phyloP scores from a whole-genome alignment of 2,113 vertebrate genomes.

The Fulmarus glacialis region DNA sequence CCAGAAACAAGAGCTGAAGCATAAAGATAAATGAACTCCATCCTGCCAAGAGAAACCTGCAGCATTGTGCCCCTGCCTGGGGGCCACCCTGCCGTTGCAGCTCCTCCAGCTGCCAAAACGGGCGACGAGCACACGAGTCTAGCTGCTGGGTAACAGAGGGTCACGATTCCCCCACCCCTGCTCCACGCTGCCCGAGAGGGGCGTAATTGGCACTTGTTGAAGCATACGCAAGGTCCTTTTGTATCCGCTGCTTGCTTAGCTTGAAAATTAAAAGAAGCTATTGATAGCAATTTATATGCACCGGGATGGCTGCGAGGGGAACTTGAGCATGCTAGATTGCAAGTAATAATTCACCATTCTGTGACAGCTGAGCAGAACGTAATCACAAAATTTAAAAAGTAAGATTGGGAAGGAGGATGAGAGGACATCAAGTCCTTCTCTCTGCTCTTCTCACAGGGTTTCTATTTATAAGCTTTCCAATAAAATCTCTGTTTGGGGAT shows the following conservation, averaged over 20 bases:
- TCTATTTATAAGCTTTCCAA: neutral
- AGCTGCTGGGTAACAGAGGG: neutral
- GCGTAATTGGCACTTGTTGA: fast-evolving
- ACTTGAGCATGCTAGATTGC: neutral
- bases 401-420: neutral
- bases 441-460: neutral
- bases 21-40: neutral
- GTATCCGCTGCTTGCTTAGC: neutral
- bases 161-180: fast-evolving
- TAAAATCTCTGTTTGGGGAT: neutral
- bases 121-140: fast-evolving
- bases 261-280: neutral
- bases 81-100: neutral
- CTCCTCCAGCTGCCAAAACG: neutral
- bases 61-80: neutral
- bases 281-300: neutral
- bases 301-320: neutral
- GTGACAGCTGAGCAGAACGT: neutral
- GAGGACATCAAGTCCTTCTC: neutral
- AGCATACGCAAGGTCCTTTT: neutral
- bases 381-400: neutral
- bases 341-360: neutral
- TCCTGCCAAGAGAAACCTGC: neutral
- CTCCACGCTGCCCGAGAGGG: fast-evolving
- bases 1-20: neutral